Evolutionary conservation across 2,888 invertebrate genomes (phyloP).

Genomic region (Limnephilus rhombicus): DNA sequence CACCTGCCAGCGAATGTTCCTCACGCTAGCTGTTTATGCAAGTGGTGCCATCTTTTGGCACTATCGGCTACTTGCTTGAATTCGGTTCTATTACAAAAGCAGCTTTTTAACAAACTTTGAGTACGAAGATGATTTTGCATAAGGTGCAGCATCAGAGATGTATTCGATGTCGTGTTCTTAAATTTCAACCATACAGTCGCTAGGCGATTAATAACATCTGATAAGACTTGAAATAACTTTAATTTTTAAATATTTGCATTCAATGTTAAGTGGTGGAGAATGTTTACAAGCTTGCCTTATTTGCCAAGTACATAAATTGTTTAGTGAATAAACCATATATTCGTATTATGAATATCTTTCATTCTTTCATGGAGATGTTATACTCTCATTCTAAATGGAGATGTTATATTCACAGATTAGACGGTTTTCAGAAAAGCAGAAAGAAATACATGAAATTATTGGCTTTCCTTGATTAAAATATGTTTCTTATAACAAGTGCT

Average conservation of each 20-base stretch:
- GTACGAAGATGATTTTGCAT: no score
- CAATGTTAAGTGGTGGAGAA: not conserved
- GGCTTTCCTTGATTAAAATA: not conserved
- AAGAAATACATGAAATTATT: not conserved
- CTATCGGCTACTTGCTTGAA: no score
- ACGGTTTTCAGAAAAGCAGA: not conserved
- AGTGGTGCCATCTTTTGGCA: no score
- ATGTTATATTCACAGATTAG: not conserved
- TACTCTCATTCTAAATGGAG: not conserved
- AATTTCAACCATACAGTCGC: no score
- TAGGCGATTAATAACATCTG: no score
- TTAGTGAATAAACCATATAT: not conserved
- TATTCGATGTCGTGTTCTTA: no score
- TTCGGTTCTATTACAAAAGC: no score
- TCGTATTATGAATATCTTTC: not conserved
- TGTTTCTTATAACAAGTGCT: not conserved
- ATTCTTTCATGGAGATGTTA: not conserved
- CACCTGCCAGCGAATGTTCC: no score
- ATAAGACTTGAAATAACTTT: not conserved
- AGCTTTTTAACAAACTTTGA: no score
- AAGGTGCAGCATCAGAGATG: no score
- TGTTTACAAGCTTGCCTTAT: not conserved
- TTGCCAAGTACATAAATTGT: not conserved
- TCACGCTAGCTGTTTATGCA: no score
- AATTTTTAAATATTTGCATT: not conserved